phyloP scores from a whole-genome alignment of 2,797 vertebrate genomes.

The Potorous gilbertii region DNA sequence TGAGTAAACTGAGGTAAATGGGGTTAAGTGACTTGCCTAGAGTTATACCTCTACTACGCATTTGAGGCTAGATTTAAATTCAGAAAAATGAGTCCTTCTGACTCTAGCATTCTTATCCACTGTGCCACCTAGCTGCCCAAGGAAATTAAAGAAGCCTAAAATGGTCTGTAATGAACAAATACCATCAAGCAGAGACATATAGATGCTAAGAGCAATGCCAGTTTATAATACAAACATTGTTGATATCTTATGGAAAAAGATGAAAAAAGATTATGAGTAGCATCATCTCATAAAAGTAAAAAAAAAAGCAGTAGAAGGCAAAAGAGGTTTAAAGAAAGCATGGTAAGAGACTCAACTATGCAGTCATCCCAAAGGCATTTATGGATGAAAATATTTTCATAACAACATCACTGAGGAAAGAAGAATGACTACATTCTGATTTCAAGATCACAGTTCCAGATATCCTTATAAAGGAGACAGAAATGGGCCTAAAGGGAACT shows the following conservation, averaged over 20 bases:
- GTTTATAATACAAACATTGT: background rate
- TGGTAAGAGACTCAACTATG: background rate
- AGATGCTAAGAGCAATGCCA: background rate
- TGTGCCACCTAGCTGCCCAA: background rate
- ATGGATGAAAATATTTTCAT: background rate
- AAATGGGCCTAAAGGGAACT: background rate
- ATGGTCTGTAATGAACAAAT: background rate
- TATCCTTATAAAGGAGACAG: background rate
- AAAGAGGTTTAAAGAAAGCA: background rate
- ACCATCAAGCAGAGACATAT: background rate
- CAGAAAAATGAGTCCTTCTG: background rate
- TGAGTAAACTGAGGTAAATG: background rate
- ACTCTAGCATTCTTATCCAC: background rate
- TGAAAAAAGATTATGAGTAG: background rate
- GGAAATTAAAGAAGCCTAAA: background rate
- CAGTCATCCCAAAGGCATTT: background rate
- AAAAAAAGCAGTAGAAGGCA: background rate
- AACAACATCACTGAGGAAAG: background rate
- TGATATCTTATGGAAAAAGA: background rate
- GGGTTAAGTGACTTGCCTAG: background rate
- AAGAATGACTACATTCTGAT: background rate
- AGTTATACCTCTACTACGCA: background rate
- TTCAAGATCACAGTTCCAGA: background rate
- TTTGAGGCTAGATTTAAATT: background rate
- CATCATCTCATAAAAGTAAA: background rate